Percentiles rank a stretch among this genome's conserved stretches.
These are phyloP conservation scores for Hyposoter dolosus DNA, from an alignment of 2,888 invertebrate genomes.

Conservation along the genomic window DNA sequence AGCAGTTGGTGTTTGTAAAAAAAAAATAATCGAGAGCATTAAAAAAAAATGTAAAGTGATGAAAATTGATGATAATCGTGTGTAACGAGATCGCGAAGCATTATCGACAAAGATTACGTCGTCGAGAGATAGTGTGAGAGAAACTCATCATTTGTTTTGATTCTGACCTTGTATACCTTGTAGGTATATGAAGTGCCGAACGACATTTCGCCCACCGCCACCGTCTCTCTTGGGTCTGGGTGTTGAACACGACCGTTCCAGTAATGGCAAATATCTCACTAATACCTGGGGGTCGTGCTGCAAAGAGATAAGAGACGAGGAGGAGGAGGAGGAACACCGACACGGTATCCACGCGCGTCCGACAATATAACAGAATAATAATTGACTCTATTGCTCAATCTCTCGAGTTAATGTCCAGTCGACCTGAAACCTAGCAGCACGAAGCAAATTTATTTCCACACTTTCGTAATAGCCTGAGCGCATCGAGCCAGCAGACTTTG, in stretches of 20 bases:
- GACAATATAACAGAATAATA: conserved; percentile 6
- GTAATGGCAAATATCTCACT: conserved; percentile 66
- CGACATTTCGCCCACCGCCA: conserved; percentile 70
- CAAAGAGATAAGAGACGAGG: conserved; percentile 68
- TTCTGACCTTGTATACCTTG: conserved; percentile 73
- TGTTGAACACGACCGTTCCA: conserved; percentile 67
- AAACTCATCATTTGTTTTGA: conserved; percentile 47
- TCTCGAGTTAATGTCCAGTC: conserved; percentile 38
- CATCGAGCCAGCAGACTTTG: background rate
- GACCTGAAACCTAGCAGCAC: conserved; percentile 13
- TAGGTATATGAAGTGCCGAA: conserved; percentile 74
- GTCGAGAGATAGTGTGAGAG: background rate
- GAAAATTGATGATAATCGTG: background rate
- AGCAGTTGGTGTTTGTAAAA: background rate
- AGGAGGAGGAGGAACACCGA: conserved; percentile 48
- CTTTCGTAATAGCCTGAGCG: background rate
- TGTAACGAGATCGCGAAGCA: background rate
- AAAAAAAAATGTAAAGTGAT: background rate
- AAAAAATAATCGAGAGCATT: background rate
- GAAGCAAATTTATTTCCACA: background rate
- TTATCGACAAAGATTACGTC: background rate
- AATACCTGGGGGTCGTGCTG: conserved; percentile 71
- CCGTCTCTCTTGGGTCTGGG: conserved; percentile 67
- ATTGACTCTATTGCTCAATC: conserved; percentile 25
- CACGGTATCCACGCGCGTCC: conserved; percentile 52